Base-by-base conservation (phyloP, 2,113 vertebrate species). In the Podarcis cretensis region DNA sequence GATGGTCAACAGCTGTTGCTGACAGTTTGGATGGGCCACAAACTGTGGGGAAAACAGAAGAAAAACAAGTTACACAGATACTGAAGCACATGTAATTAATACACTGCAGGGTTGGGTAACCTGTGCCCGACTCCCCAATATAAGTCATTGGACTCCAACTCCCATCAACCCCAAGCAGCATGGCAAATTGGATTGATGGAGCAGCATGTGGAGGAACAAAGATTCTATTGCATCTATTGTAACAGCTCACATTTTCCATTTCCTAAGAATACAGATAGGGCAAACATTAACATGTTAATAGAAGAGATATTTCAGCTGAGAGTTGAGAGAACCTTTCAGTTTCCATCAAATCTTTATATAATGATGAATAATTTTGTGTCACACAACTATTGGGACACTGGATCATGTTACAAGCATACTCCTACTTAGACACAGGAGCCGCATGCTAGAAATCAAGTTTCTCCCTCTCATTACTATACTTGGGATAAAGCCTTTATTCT, bases 11-110 rank as follows among this genome's bases (percentile, higher is more conserved):
- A 98, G 96, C 95, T 98, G 98, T 81, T 98, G 98, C 95, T 98
- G 98, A 94, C 98, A 98, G 96, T 98, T 98, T 84, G 98, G 98
- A 93, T 98, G 98, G 74, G 98, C 98, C 92, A 98, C 98, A 91
- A 98, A 98, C 98, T 98, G 96, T 71, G 87, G 93, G 85, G 40
- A 25, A 87, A 90, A 83, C 63, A 92, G 87, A 89, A 87, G 59
- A 63, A 63, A 92, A 84, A 30, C 1, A 85, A 71, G 54, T 84
- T 92, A 48, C 0, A 0, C 4, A 68, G 81, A 48, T 30, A 43
- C 59, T 25, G 25, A 18, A 57, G 30, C 25, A 7, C 1, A 3
- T 32, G 16, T 0, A 21, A 78, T 88, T 21, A 40, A 73, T 20
- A 65, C 54, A 75, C 68, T 10, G 27, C 68, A 71, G 7, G 68